phyloP scores from a whole-genome alignment of 2,113 vertebrate species.

The Thamnaconus septentrionalis region DNA sequence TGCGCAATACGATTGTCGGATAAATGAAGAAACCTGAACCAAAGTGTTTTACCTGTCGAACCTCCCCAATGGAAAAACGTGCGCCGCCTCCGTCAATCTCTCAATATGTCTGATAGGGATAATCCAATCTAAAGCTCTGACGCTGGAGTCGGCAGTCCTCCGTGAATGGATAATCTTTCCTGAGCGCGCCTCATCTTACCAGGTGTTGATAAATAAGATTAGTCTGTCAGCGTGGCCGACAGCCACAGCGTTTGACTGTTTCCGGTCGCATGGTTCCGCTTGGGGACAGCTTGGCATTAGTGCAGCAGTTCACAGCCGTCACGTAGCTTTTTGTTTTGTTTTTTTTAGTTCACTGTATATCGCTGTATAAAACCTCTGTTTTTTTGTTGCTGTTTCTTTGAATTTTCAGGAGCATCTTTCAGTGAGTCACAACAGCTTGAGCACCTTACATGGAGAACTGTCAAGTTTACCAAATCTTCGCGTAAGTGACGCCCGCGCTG shows the following conservation, averaged over 20 bases:
- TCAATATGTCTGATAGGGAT: slow-evolving; percentile 19
- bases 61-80: background rate
- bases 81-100: background rate
- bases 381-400: background rate
- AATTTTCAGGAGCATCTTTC: slow-evolving; percentile 90
- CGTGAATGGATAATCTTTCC: background rate
- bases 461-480: slow-evolving; percentile 92
- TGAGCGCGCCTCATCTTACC: slow-evolving; percentile 4
- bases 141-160: background rate
- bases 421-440: slow-evolving; percentile 96
- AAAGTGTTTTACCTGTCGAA: background rate
- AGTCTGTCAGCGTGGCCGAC: slow-evolving; percentile 11
- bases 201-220: slow-evolving; percentile 29
- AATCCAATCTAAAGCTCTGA: slow-evolving; percentile 6
- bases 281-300: background rate
- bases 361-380: background rate
- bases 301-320: too few relatives aligned
- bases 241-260: slow-evolving; percentile 10
- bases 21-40: too few relatives aligned
- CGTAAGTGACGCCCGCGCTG: slow-evolving; percentile 71
- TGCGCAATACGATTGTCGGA: background rate
- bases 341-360: background rate
- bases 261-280: background rate
- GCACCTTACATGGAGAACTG: slow-evolving; percentile 93
- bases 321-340: background rate